Base-by-base conservation (phyloP, 2,888 invertebrate species). In the Cerceris ruficornis region DNA sequence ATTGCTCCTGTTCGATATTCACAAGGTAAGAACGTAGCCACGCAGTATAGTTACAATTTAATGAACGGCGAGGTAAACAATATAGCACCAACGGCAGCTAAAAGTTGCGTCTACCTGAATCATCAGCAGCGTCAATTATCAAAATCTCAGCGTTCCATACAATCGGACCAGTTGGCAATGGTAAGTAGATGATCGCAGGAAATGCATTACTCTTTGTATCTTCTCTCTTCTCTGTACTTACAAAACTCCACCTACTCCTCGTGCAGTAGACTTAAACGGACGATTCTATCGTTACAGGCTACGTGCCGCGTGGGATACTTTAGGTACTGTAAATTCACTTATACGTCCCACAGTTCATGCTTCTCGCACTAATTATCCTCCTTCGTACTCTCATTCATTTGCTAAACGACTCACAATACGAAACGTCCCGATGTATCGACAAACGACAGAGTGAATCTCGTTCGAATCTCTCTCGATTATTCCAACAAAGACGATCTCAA, bases 221-320 rank as follows among this genome's bases (percentile, higher is more conserved):
- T 7, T 55, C 14, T 57, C 50, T 57, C 11, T 15, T 15, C 49
- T 41, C 9, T 42, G n/a, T n/a, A n/a, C n/a, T 41, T 17, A 9
- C 14, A 49, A 28, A 50, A 14, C 54, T 61, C 61, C 17, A 17
- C 62, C 9, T 55, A 13, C 57, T 72, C 41, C 41, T 73, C 41
- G 69, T 55, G 17, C 79, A 82, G 82, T 87, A n/a, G n/a, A n/a
- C n/a, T n/a, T n/a, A 86, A 89, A 88, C 80, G 65, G 73, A 84
- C 74, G 75, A 80, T 91, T 89, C 85, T 92, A 77, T 91, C 88
- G 86, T 92, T 92, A 81, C 92, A 92, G 92, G 90, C 90, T 80
- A 90, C 91, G 82, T 90, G 90, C 88, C 91, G 88, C 85, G 88
- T 91, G 88, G 91, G 89, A 91, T 90, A 88, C 87, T 90, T 90